These are phyloP conservation scores for Phaethon lepturus DNA, from an alignment of 2,113 vertebrate genomes.

Conservation along the genomic window DNA sequence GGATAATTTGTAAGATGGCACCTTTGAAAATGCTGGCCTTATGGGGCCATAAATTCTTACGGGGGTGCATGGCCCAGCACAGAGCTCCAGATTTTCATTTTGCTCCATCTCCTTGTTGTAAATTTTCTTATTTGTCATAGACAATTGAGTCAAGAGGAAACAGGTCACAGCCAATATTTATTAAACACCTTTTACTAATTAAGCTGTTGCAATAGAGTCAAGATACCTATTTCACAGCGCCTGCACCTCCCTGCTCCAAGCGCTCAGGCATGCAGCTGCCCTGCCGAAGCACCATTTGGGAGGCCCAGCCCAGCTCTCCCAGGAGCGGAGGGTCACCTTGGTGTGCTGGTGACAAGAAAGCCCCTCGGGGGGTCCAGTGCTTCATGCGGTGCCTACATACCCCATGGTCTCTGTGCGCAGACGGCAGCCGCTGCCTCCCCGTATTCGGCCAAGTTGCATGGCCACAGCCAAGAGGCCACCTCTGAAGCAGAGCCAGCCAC, in stretches of 20 bases:
- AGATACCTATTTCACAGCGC: neutral
- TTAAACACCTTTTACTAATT: neutral
- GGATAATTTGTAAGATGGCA: neutral
- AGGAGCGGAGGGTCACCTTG: neutral
- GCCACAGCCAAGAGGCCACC: neutral
- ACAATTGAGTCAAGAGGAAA: neutral
- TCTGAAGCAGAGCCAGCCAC: neutral
- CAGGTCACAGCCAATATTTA: neutral
- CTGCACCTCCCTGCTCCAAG: neutral
- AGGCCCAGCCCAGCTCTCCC: neutral
- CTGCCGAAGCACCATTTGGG: accelerated
- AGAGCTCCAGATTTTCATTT: neutral
- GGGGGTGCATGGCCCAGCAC: neutral
- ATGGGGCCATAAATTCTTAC: neutral
- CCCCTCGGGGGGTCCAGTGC: accelerated
- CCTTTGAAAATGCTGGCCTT: neutral
- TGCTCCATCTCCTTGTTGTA: neutral
- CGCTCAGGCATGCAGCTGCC: neutral
- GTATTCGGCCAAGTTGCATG: neutral
- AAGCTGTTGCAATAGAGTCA: neutral
- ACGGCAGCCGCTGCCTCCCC: accelerated
- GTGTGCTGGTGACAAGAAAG: neutral
- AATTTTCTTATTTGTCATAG: neutral
- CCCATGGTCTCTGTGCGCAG: accelerated
- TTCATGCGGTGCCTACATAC: neutral